Conservation (phyloP, 2,113 vertebrate species). For the Ptilonorhynchus violaceus region DNA sequence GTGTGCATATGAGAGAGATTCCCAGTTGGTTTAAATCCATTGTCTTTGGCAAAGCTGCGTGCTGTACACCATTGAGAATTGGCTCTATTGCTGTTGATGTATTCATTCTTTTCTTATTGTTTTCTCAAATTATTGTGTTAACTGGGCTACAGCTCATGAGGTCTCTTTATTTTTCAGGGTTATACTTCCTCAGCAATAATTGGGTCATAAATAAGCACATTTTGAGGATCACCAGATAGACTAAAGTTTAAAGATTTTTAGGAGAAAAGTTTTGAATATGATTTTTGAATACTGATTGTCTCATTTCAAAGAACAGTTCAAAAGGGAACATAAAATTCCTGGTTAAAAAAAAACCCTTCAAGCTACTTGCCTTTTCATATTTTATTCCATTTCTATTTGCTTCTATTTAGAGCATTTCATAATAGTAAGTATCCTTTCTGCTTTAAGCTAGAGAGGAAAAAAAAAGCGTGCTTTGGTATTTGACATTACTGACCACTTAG, state of each 20-base stretch:
- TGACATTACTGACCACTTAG: background rate
- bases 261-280: background rate
- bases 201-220: background rate
- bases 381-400: background rate
- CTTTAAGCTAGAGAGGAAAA: background rate
- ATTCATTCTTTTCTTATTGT: constrained; percentile 11
- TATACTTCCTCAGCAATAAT: background rate
- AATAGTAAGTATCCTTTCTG: background rate
- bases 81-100: background rate
- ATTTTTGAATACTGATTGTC: background rate
- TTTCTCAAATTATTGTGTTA: constrained; percentile 15
- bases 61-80: background rate
- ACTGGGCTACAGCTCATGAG: background rate
- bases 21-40: constrained; percentile 33
- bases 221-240: background rate
- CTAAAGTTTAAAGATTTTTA: background rate
- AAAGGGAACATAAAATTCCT: background rate
- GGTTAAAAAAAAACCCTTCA: background rate
- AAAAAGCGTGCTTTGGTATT: background rate
- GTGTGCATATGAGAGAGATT: background rate
- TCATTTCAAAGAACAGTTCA: background rate
- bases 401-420: constrained; percentile 19
- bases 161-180: background rate
- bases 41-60: constrained; percentile 30
- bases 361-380: background rate